A percentile compares a stretch with the other conserved stretches of the same genome.
These are phyloP conservation scores for Euwallacea similis DNA, from an alignment of 1,140 invertebrate genomes.

Conservation along the genomic window DNA sequence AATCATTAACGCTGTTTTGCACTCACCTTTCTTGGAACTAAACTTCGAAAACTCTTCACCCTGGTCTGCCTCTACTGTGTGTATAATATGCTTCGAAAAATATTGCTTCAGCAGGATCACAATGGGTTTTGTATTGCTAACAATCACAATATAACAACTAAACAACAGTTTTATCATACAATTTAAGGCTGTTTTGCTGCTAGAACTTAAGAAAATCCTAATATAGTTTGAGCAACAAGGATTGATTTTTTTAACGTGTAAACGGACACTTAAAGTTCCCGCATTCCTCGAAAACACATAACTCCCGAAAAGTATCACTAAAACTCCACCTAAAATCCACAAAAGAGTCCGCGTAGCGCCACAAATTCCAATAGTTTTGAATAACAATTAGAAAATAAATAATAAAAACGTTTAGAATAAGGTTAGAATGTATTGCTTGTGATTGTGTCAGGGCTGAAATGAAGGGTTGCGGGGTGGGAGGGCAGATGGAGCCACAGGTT, in stretches of 20 bases:
- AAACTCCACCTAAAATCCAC: slow-evolving; percentile 16
- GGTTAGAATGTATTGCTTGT: slow-evolving; percentile 34
- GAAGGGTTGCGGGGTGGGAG: background rate
- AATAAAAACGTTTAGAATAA: slow-evolving; percentile 13
- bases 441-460: slow-evolving; percentile 19
- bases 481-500: slow-evolving; percentile 33
- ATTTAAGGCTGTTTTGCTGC: too few species aligned
- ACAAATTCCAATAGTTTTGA: background rate
- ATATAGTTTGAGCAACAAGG: background rate
- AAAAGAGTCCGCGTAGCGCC: background rate
- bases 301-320: slow-evolving; percentile 16
- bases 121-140: too few species aligned
- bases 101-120: too few species aligned
- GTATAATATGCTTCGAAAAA: too few species aligned
- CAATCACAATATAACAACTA: too few species aligned
- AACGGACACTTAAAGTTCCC: background rate
- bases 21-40: too few species aligned
- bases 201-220: too few species aligned
- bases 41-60: too few species aligned
- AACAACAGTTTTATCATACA: too few species aligned
- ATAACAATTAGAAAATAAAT: slow-evolving; percentile 1
- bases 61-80: too few species aligned
- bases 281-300: background rate
- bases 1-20: too few species aligned
- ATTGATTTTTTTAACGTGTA: background rate